Percentiles rank a stretch among this genome's conserved stretches.
phyloP scores from a whole-genome alignment of 1,140 invertebrate species.

The Platyscapa corneri region DNA sequence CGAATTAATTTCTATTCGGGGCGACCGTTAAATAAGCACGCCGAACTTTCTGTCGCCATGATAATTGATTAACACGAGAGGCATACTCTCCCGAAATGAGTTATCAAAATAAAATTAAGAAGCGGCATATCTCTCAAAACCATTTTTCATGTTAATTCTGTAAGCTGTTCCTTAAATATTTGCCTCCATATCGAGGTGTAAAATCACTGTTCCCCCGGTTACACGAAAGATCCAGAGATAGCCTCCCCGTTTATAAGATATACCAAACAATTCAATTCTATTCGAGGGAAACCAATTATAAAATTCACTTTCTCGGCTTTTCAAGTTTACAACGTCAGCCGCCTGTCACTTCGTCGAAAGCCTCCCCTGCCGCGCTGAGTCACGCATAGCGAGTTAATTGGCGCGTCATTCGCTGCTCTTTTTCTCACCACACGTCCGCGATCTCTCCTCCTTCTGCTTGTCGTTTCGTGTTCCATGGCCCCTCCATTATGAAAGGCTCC shows the following conservation, averaged over 20 bases:
- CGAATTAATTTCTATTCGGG: too few species aligned
- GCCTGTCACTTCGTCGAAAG: neutral
- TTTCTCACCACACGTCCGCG: constrained; percentile 1
- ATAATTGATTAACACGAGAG: neutral
- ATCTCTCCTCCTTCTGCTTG: neutral
- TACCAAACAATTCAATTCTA: constrained; percentile 20
- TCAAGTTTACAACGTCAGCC: constrained; percentile 7
- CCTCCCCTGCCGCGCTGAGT: constrained; percentile 5
- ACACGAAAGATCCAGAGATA: neutral
- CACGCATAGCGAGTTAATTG: constrained; percentile 42
- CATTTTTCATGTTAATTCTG: neutral
- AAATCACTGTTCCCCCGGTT: neutral
- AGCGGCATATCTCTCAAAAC: too few species aligned
- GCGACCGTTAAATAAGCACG: neutral
- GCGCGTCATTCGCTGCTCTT: constrained; percentile 20
- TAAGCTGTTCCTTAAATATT: constrained; percentile 7
- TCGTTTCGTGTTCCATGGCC: neutral
- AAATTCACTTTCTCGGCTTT: constrained; percentile 39
- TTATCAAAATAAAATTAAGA: neutral
- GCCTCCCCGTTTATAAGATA: neutral
- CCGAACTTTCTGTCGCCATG: neutral
- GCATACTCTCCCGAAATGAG: neutral
- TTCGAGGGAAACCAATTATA: constrained; percentile 11
- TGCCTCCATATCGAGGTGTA: neutral
- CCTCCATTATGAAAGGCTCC: neutral